phyloP scores from a whole-genome alignment of 2,113 vertebrate species.

The Tapirus terrestris region DNA sequence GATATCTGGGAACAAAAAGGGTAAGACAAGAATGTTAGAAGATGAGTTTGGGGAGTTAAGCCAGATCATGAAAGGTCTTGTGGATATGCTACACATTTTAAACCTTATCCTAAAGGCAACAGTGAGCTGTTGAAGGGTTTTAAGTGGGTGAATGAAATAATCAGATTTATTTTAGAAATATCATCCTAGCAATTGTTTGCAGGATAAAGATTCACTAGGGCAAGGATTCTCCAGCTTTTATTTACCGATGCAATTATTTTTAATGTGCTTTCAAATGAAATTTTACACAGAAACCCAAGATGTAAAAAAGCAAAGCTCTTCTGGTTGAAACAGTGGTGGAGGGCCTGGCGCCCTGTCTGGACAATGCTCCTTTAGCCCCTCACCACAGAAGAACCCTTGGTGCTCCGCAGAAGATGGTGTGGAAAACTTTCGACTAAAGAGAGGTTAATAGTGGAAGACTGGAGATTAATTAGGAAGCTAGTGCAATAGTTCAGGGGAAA shows the following conservation, averaged over 20 bases:
- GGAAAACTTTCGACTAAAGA: not conserved
- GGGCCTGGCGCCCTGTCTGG: not conserved
- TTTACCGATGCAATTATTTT: not conserved
- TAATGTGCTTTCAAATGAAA: not conserved
- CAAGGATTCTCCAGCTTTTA: not conserved
- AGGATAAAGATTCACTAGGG: not conserved
- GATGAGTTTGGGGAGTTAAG: not conserved
- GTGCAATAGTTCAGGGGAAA: not conserved
- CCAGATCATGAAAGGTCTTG: not conserved
- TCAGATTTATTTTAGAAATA: constrained; percentile 13
- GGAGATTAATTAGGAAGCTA: not conserved
- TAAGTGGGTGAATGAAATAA: not conserved
- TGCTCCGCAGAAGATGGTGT: not conserved
- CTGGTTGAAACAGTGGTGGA: not conserved
- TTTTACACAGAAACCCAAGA: not conserved
- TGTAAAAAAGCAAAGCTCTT: not conserved
- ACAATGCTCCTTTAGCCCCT: accelerated
- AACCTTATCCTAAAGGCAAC: not conserved
- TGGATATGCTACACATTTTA: not conserved
- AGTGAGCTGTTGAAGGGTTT: not conserved
- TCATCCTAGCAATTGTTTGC: not conserved
- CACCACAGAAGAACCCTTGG: not conserved
- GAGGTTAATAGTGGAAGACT: not conserved
- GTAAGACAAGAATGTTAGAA: not conserved
- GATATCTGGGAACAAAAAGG: not conserved